These are phyloP conservation scores for Eupithecia abbreviata DNA, from an alignment of 2,888 invertebrate species.

Conservation along the genomic window DNA sequence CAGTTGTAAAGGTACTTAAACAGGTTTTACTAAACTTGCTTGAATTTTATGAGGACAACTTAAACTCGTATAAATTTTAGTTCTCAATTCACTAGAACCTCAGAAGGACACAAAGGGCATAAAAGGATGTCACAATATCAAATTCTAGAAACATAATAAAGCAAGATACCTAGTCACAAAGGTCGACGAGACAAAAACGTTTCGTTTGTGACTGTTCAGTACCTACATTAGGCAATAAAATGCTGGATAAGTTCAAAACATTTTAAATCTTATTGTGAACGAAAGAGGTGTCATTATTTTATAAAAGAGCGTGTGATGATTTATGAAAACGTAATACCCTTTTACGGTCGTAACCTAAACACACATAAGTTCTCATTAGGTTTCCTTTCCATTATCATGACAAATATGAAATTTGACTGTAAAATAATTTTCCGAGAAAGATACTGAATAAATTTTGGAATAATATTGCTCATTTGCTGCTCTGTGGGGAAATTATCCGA, in stretches of 20 bases:
- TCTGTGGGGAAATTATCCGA: neutral
- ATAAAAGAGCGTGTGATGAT: slow-evolving; percentile 6
- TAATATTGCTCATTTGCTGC: neutral
- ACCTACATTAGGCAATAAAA: neutral
- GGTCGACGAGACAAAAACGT: neutral
- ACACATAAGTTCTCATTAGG: slow-evolving; percentile 39
- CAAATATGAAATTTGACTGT: slow-evolving; percentile 31
- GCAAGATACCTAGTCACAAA: neutral
- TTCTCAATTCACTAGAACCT: neutral
- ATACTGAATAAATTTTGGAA: neutral
- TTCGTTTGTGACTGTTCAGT: neutral
- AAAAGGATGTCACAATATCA: neutral
- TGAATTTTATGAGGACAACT: neutral
- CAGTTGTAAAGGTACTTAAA: no score
- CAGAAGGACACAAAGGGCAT: neutral
- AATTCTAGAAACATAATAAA: neutral
- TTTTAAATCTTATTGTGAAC: slow-evolving; percentile 3
- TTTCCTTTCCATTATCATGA: slow-evolving; percentile 39
- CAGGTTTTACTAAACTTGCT: neutral
- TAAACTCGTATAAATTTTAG: neutral
- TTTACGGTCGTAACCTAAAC: slow-evolving; percentile 35
- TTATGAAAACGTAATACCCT: slow-evolving; percentile 35
- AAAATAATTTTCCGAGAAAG: slow-evolving; percentile 40
- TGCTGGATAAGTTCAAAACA: neutral
- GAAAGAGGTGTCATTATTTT: slow-evolving; percentile 11